A percentile compares a stretch with the other conserved stretches of the same genome.
Conservation (phyloP, 2,113 vertebrate species). For the Corvus cornix region DNA sequence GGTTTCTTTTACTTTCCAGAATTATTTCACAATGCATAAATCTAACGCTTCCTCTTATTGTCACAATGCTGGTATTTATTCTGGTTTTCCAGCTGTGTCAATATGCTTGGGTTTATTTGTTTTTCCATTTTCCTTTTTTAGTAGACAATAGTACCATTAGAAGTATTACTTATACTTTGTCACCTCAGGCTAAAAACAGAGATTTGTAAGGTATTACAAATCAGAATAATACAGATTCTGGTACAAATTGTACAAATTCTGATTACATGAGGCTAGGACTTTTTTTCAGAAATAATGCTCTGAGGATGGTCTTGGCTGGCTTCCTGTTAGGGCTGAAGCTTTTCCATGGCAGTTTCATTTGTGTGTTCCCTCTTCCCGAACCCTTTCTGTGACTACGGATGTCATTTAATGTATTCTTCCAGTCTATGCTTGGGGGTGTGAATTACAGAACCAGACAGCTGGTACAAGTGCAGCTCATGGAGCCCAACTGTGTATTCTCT, state of each 20-base stretch:
- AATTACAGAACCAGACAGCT: neutral
- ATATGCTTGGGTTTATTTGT: neutral
- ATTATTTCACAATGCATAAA: constrained; percentile 23
- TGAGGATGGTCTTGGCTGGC: neutral
- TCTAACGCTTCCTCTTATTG: constrained; percentile 19
- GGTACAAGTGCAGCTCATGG: neutral
- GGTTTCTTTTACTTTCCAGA: neutral
- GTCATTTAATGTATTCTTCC: neutral
- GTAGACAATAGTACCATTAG: neutral
- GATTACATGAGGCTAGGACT: neutral
- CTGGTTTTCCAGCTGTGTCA: constrained; percentile 2
- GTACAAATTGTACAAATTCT: neutral
- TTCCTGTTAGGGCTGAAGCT: neutral
- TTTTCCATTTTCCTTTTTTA: neutral
- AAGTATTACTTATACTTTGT: neutral
- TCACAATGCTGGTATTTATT: constrained; percentile 7
- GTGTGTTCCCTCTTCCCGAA: neutral
- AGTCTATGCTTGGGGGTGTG: neutral
- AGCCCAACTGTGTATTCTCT: neutral
- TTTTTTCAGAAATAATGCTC: neutral
- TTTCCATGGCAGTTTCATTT: neutral
- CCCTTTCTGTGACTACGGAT: neutral
- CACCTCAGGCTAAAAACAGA: neutral
- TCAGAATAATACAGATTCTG: neutral
- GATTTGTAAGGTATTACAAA: neutral